Evolutionary conservation across 2,888 invertebrate genomes (phyloP).

Genomic region (Tenthredo amoena): DNA sequence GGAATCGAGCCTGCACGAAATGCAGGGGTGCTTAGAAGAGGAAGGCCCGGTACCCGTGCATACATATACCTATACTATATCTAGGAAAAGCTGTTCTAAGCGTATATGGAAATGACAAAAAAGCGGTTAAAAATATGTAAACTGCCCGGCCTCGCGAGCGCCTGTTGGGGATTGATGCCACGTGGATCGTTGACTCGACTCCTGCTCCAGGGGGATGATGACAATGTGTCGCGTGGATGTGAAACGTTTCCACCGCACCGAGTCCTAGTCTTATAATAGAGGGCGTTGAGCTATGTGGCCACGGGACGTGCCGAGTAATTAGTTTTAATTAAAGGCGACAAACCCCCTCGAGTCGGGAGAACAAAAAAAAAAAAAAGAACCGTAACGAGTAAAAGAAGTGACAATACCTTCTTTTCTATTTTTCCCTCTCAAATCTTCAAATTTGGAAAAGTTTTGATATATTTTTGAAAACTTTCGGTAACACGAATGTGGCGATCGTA

Average conservation of each 20-base stretch:
- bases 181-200: slow-evolving; percentile 60
- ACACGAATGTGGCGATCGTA: too few species aligned
- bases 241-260: background rate
- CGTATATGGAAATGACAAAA: slow-evolving; percentile 60
- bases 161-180: slow-evolving; percentile 62
- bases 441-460: too few species aligned
- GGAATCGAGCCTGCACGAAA: slow-evolving; percentile 56
- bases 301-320: slow-evolving; percentile 48
- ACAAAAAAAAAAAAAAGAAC: background rate
- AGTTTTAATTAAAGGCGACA: slow-evolving; percentile 48
- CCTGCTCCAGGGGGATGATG: slow-evolving; percentile 40
- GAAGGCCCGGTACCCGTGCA: background rate
- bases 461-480: too few species aligned
- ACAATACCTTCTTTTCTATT: background rate
- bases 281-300: slow-evolving; percentile 35
- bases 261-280: slow-evolving; percentile 35
- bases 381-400: background rate
- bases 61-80: background rate
- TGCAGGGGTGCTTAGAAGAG: slow-evolving; percentile 33
- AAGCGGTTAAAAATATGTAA: slow-evolving; percentile 72
- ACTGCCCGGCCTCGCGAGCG: slow-evolving; percentile 55
- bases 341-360: background rate
- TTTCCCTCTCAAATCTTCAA: too few species aligned
- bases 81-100: slow-evolving; percentile 45
- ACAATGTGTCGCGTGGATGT: slow-evolving; percentile 48